Evolutionary conservation across 2,113 vertebrate species (phyloP), one percentile per base, ranked within the genome.

Genomic region (Callospermophilus lateralis): DNA sequence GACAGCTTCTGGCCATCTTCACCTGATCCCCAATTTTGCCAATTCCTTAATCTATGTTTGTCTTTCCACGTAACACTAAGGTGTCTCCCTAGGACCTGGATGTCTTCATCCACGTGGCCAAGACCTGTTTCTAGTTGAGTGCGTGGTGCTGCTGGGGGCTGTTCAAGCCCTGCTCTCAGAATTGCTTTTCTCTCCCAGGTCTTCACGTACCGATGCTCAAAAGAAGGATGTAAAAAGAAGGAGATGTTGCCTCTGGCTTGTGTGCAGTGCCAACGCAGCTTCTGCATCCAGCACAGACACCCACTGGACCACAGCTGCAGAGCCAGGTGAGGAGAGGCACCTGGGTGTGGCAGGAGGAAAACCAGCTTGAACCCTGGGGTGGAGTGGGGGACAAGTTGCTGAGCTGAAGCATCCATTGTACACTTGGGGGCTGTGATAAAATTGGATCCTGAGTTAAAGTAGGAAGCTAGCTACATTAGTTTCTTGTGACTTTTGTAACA

Each of bases 231-330:
- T 98, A 99, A 98, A 97, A 99, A 99, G 97, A 99, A 99, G 95
- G 99, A 99, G 98, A 99, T 99, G 99, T 99, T 99, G 61, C 98
- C 98, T 83, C 97, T 99, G 84, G 94, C 98, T 10, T 99, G 99
- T 96, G 99, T 99, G 6, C 99, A 99, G 90, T 99, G 99, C 39
- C 97, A 93, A 55, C 97, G 98, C 94, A 99, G 99, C 97, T 99
- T 99, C 98, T 99, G 99, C 98, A 98, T 99, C 83, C 99, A 99
- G 90, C 99, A 99, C 89, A 98, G 99, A 48, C 99, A 99, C 92
- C 99, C 99, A 10, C 97, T 99, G 98, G 99, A 99, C 96, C 99
- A 99, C 0, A 97, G 98, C 77, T 99, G 99, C 93, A 99, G 98
- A 96, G 94, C 99, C 0, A 99, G 99, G 99, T 99, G 98, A 98